A percentile compares a stretch with the other conserved stretches of the same genome.
Evolutionary conservation across 2,888 invertebrate genomes (phyloP).

Genomic region (Nymphalis urticae): DNA sequence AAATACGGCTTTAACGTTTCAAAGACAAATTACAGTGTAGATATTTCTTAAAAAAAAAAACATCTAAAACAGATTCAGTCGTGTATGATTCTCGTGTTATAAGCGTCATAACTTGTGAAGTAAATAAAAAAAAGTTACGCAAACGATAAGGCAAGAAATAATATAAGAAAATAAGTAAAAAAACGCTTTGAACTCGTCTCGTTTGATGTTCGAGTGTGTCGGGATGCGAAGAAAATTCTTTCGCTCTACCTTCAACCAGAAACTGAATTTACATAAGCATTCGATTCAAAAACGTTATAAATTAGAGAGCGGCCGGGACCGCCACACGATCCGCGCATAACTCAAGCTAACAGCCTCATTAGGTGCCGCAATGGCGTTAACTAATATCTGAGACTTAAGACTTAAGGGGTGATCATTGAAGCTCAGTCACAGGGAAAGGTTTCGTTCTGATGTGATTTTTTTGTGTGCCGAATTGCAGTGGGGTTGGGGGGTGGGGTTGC

Average conservation of each 20-base stretch:
- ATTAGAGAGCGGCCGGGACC: conserved; percentile 52
- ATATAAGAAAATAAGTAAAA: conserved; percentile 63
- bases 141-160: conserved; percentile 54
- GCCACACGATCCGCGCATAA: conserved; percentile 55
- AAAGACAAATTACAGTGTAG: conserved; percentile 7
- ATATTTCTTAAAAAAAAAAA: conserved; percentile 16
- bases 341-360: conserved; percentile 65
- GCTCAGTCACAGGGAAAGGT: conserved; percentile 72
- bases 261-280: conserved; percentile 59
- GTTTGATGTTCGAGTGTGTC: conserved; percentile 67
- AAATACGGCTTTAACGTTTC: neutral
- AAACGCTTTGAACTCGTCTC: conserved; percentile 56
- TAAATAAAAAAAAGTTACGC: conserved; percentile 56
- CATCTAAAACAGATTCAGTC: conserved; percentile 5
- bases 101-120: conserved; percentile 46
- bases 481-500: conserved; percentile 55
- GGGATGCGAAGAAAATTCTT: conserved; percentile 52
- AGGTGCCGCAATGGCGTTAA: conserved; percentile 59
- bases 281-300: conserved; percentile 58
- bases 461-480: conserved; percentile 68
- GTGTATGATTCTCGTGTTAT: conserved; percentile 28
- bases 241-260: conserved; percentile 49
- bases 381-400: conserved; percentile 68
- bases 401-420: conserved; percentile 65
- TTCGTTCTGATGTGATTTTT: conserved; percentile 67